Base-by-base conservation (phyloP, 1,140 invertebrate genomes). In the Pollicipes pollicipes region DNA sequence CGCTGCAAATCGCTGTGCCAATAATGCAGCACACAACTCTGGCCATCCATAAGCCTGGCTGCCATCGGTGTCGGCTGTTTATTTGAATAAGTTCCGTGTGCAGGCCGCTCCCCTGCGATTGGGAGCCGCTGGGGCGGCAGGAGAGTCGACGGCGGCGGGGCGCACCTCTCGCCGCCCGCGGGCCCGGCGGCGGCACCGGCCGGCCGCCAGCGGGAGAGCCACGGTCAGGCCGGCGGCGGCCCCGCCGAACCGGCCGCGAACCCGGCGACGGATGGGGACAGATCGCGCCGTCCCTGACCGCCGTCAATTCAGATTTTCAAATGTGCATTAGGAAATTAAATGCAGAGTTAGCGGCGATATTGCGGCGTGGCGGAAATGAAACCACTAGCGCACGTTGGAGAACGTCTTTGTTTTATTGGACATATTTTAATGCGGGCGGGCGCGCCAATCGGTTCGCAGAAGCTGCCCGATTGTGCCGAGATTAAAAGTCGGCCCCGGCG, bases 261-360 rank as follows among this genome's bases (percentile, higher is more conserved):
- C n/a, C 24, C 17, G 45, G 21, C 45, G 45, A 58, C 45, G 24
- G 45, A 58, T 58, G 45, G 45, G 13, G 13, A 2, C 35, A 3
- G 13, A 2, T 21, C 45, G 13, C 13, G 13, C 17, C 45, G 13
- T 24, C 45, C 2, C 45, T 58, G 45, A 58, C 45, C 45, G 45
- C 45, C 45, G n/a, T n/a, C n/a, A n/a, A 58, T 58, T 58, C 45
- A 58, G 45, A 58, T 58, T 58, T 58, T 58, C 45, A 58, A 58
- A 58, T 21, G 45, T 10, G 45, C 45, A 58, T 13, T 58, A 58
- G 45, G 45, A 58, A 58, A 58, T 58, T 58, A 58, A 58, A 58
- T 58, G 45, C 45, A 58, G 45, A 21, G 45, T 58, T 58, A 58
- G 45, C 45, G 45, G 45, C 21, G 45, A 58, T 58, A 58, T 58